phyloP scores from a whole-genome alignment of 1,140 invertebrate genomes.

The Anagrus nilaparvatae region DNA sequence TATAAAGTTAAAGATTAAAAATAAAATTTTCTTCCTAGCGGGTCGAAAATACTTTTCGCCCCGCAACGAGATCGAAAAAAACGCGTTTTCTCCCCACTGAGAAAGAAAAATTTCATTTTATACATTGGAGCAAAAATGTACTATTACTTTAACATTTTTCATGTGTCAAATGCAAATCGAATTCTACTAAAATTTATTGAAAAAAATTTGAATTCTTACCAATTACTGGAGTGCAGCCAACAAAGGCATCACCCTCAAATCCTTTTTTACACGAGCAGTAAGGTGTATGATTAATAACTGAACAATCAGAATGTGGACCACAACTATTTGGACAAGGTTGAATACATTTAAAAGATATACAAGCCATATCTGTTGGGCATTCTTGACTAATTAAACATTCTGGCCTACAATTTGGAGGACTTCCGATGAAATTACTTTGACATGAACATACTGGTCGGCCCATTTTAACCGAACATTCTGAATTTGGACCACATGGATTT shows the following conservation, averaged over 20 bases:
- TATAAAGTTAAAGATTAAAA: constrained; percentile 15
- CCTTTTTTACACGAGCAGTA: constrained; percentile 67
- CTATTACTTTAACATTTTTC: not conserved
- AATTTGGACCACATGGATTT: constrained; percentile 76
- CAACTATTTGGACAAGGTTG: constrained; percentile 67
- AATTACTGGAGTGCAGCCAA: constrained; percentile 53
- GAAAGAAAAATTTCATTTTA: no score
- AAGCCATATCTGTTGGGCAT: constrained; percentile 63
- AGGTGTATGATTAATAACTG: constrained; percentile 71
- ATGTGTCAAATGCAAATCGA: no score
- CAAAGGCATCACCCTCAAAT: constrained; percentile 72
- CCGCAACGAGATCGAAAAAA: no score
- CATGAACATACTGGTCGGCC: constrained; percentile 70
- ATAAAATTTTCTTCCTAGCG: no score
- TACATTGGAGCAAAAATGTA: no score
- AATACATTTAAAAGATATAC: constrained; percentile 68
- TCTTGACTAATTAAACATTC: constrained; percentile 68
- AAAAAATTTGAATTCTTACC: constrained; percentile 7
- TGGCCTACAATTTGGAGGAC: constrained; percentile 61
- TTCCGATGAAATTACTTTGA: constrained; percentile 61
- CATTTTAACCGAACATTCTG: constrained; percentile 70
- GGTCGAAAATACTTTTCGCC: no score
- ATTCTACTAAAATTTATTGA: no score
- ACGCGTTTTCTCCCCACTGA: no score
- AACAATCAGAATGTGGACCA: constrained; percentile 68